A percentile compares a stretch with the other conserved stretches of the same genome.
Conservation (phyloP, 2,888 invertebrate species). For the Sarcophaga caerulescens region DNA sequence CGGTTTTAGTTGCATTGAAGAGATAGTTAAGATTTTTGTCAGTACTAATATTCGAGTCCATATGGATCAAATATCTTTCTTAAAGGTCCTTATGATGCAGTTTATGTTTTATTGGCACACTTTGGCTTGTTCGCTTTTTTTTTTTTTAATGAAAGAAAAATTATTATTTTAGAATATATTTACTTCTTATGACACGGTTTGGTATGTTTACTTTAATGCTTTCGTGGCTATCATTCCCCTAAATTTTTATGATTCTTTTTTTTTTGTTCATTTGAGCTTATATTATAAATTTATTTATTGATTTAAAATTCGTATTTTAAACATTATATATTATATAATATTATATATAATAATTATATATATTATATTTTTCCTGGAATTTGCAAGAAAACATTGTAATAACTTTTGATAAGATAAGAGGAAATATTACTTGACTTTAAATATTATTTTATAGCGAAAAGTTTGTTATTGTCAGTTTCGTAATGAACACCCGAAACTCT, state of each 20-base stretch:
- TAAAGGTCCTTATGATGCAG: constrained; percentile 12
- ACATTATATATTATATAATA: no score
- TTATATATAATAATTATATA: no score
- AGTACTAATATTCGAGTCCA: neutral
- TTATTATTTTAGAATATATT: neutral
- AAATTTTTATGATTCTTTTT: neutral
- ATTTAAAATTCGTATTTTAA: no score
- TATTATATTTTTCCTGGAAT: no score
- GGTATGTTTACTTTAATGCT: neutral
- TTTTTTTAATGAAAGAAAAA: neutral
- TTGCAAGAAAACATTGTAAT: no score
- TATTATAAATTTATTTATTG: no score
- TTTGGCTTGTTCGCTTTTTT: neutral
- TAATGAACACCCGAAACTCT: constrained; percentile 9
- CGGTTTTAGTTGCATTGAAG: no score
- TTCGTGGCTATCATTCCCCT: neutral
- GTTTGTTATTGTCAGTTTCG: neutral
- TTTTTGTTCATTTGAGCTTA: neutral
- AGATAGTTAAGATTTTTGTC: no score
- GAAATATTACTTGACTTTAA: no score
- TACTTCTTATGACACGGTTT: neutral
- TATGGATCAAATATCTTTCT: neutral
- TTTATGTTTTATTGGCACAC: neutral
- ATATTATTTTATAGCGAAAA: no score
- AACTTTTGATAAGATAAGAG: no score